Evolutionary conservation across 2,113 vertebrate species (phyloP).

Genomic region (Lepus europaeus): DNA sequence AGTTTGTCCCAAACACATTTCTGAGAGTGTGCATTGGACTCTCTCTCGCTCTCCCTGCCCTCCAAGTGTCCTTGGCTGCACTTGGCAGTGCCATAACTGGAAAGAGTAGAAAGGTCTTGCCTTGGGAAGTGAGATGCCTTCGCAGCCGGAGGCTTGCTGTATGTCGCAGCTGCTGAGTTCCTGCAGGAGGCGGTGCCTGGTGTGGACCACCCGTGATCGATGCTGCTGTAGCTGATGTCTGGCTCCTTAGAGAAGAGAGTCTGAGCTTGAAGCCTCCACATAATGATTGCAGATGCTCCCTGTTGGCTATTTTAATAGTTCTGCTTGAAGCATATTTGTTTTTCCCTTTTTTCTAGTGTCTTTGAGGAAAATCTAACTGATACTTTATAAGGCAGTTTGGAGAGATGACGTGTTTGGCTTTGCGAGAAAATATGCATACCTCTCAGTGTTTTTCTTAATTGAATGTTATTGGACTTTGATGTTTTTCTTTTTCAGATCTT

Average conservation of each 20-base stretch:
- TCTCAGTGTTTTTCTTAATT: not conserved
- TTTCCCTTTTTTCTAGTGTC: not conserved
- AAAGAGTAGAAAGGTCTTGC: not conserved
- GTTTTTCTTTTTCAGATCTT: constrained; percentile 38
- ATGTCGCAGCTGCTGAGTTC: not conserved
- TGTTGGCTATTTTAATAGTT: not conserved
- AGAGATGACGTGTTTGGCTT: not conserved
- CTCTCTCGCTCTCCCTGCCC: accelerated
- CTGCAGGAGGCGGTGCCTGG: not conserved
- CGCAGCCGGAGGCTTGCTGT: accelerated
- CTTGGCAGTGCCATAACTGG: accelerated
- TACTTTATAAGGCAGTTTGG: not conserved
- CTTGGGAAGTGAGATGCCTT: not conserved
- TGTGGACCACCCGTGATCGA: accelerated
- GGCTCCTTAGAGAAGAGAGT: not conserved
- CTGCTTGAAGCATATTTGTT: not conserved
- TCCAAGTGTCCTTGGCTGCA: not conserved
- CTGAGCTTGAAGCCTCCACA: accelerated
- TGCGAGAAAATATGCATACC: not conserved
- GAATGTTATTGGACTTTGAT: not conserved
- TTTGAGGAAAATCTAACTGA: not conserved
- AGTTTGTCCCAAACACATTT: not conserved
- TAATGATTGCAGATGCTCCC: not conserved
- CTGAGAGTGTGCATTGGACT: not conserved
- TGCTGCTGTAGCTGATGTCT: accelerated